Conservation (phyloP, 1,140 invertebrate species). For the Panagrolaimus sp. region DNA sequence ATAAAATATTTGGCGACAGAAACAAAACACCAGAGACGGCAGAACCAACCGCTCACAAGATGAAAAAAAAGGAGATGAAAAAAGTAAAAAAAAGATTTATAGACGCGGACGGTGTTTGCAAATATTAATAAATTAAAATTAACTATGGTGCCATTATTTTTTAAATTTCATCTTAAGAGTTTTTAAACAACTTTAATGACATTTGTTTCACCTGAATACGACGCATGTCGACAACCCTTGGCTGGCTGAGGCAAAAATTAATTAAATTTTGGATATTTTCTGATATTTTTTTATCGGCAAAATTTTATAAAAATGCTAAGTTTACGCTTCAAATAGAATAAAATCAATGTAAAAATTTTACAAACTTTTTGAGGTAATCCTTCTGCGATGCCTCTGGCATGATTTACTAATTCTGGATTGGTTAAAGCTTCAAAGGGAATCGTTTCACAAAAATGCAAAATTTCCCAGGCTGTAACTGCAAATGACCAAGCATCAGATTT, state of each 20-base stretch:
- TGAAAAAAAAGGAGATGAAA: too few relatives aligned
- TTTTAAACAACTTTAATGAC: too few relatives aligned
- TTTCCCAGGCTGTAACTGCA: constrained; percentile 32
- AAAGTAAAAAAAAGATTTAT: too few relatives aligned
- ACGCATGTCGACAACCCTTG: too few relatives aligned
- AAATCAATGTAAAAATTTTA: not conserved
- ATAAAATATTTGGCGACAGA: too few relatives aligned
- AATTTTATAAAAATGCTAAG: constrained; percentile 16
- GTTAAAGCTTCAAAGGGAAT: constrained; percentile 24
- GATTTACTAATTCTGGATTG: constrained; percentile 35
- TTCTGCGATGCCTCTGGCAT: constrained; percentile 26
- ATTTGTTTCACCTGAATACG: too few relatives aligned
- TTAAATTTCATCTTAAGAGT: too few relatives aligned
- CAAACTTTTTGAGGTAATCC: constrained; percentile 26
- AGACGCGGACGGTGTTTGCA: too few relatives aligned
- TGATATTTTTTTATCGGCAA: constrained; percentile 15
- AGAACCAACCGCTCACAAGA: too few relatives aligned
- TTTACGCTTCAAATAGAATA: constrained; percentile 3
- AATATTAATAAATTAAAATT: too few relatives aligned
- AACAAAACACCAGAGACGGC: too few relatives aligned
- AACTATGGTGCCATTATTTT: too few relatives aligned
- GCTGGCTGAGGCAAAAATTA: not conserved
- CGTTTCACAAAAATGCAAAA: constrained; percentile 26
- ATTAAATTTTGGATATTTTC: not conserved
- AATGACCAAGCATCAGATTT: constrained; percentile 37